Base-by-base conservation (phyloP, 2,113 vertebrate genomes). In the Sclerurus mexicanus region DNA sequence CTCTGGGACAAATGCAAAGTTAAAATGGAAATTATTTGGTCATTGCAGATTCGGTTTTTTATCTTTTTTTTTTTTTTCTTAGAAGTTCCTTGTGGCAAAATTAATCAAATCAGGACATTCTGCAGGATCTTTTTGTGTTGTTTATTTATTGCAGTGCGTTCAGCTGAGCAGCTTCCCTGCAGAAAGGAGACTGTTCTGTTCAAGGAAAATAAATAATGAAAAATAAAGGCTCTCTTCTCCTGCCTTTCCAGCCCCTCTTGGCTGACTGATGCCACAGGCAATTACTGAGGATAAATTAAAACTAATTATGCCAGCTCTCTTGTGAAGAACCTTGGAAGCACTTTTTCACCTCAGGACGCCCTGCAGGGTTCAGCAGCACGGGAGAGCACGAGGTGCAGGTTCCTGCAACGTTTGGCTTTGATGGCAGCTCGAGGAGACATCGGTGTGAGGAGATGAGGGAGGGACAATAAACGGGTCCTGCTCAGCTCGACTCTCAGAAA, bases 201-300 rank as follows among this genome's bases (percentile, higher is more conserved):
- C 77, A 55, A 3, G 3, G 71, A 95, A 85, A 79, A 94, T 71
- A 87, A 95, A 92, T 91, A 89, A 96, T 76, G 69, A 93, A 91
- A 95, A 93, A 91, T 66, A 84, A 90, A 76, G 80, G 50, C 72
- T 75, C 60, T 89, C 31, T 87, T 50, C 58, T 78, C 27, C 79
- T 87, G 50, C 72, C 72, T 87, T 88, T 88, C 85, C 80, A 79
- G 3, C 39, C 50, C 8, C 23, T 75, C 86, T 56, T 33, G 89
- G 80, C 81, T 97, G 87, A 78, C n/a, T 76, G 95, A 42, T 91
- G 76, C 79, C 67, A 64, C 91, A 72, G 93, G 89, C 62, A 93
- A 84, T 96, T 92, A 95, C 35, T 46, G 76, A 91, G 72, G 39
- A 78, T 81, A 95, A 97, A 96, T 95, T 88, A 91, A 97, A 90